phyloP scores from a whole-genome alignment of 2,888 invertebrate species.

The Carpatolechia fugitivella region DNA sequence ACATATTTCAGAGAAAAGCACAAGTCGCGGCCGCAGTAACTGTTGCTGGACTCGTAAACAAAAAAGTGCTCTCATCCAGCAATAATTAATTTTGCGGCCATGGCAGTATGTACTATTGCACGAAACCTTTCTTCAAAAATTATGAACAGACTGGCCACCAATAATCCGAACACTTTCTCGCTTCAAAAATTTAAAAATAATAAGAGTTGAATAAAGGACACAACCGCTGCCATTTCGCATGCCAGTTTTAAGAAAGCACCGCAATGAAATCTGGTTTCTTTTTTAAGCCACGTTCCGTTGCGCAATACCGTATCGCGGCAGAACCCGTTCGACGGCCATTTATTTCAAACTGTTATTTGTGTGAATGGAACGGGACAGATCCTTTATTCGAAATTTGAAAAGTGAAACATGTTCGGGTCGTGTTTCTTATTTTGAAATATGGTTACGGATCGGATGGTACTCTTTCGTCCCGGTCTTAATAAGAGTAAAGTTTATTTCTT shows the following conservation, averaged over 20 bases:
- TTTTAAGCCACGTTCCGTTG: slow-evolving; percentile 47
- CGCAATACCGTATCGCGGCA: slow-evolving; percentile 43
- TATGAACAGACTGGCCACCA: not conserved
- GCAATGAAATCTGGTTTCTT: slow-evolving; percentile 54
- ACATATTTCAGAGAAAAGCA: too few species aligned
- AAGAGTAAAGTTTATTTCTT: too few species aligned
- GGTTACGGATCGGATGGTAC: not conserved
- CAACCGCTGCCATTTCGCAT: slow-evolving; percentile 28
- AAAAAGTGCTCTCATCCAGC: too few species aligned
- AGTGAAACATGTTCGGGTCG: not conserved
- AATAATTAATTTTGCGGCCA: too few species aligned
- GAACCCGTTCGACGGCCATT: slow-evolving; percentile 24
- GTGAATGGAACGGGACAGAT: slow-evolving; percentile 36
- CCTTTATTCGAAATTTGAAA: slow-evolving; percentile 20
- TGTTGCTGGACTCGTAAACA: too few species aligned
- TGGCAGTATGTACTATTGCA: too few species aligned
- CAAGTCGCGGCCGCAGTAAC: too few species aligned
- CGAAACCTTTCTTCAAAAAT: too few species aligned
- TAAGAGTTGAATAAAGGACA: slow-evolving; percentile 22
- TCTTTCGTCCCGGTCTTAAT: too few species aligned
- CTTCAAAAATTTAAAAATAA: slow-evolving; percentile 20
- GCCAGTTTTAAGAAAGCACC: slow-evolving; percentile 47
- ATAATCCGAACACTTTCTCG: not conserved
- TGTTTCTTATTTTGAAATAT: not conserved
- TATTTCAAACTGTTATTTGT: slow-evolving; percentile 34